Evolutionary conservation across 1,140 invertebrate species (phyloP).

Genomic region (Orchestia grillus): DNA sequence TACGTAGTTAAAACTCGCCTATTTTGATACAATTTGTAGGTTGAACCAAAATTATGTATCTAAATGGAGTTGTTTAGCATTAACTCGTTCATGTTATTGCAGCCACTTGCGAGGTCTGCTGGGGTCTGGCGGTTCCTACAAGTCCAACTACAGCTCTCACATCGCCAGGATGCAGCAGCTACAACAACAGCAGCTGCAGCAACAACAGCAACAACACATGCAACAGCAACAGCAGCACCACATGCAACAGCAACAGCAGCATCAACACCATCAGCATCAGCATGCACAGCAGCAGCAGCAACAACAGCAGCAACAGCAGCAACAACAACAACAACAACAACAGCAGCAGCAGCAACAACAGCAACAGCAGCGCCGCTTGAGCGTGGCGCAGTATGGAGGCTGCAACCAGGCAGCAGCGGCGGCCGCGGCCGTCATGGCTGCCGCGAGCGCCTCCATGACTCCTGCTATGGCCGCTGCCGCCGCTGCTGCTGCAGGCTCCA

Average conservation of each 20-base stretch:
- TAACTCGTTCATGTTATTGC: not conserved
- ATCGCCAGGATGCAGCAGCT: conserved; percentile 62
- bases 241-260: conserved; percentile 63
- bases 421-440: conserved; percentile 21
- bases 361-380: conserved; percentile 30
- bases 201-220: conserved; percentile 65
- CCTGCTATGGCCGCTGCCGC: conserved; percentile 38
- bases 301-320: conserved; percentile 63
- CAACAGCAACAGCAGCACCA: conserved; percentile 63
- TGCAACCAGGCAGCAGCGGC: conserved; percentile 30
- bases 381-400: not conserved
- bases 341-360: conserved; percentile 69
- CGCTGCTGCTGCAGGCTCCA: not conserved
- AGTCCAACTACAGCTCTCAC: conserved; percentile 67
- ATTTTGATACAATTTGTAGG: too few species aligned
- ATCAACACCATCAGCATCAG: conserved; percentile 63
- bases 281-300: conserved; percentile 63
- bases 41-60: too few species aligned
- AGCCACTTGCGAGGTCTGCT: conserved; percentile 66
- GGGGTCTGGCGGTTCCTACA: conserved; percentile 67
- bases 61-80: not conserved
- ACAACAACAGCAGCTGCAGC: conserved; percentile 62
- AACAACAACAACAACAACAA: conserved; percentile 62
- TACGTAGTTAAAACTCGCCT: too few species aligned
- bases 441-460: conserved; percentile 25